Evolutionary conservation across 2,888 invertebrate species (phyloP).

Genomic region (Sturmia bella): DNA sequence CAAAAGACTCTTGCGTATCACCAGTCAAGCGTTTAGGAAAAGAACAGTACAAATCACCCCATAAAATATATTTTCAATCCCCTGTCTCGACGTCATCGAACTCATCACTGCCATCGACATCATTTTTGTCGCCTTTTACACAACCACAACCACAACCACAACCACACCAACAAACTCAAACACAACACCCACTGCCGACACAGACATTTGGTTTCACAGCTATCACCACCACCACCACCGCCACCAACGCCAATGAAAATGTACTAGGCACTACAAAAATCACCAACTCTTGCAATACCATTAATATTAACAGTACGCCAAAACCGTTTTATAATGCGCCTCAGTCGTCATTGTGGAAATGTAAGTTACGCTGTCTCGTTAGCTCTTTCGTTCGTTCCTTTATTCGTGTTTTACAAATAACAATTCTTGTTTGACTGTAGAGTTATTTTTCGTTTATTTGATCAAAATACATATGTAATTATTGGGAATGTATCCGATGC

Average conservation of each 20-base stretch:
- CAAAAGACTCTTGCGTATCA: constrained; percentile 13
- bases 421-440: constrained; percentile 52
- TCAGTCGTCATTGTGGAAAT: constrained; percentile 79
- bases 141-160: constrained; percentile 68
- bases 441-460: constrained; percentile 11
- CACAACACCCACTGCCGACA: constrained; percentile 70
- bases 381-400: constrained; percentile 69
- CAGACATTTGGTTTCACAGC: constrained; percentile 66
- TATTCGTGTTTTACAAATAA: constrained; percentile 61
- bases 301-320: constrained; percentile 72
- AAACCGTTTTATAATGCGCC: constrained; percentile 75
- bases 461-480: not conserved
- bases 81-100: constrained; percentile 69
- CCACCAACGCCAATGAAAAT: constrained; percentile 73
- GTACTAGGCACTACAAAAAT: constrained; percentile 60
- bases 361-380: constrained; percentile 78
- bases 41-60: constrained; percentile 63
- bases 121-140: constrained; percentile 70
- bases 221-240: constrained; percentile 61
- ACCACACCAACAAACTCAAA: no score
- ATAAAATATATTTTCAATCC: constrained; percentile 72
- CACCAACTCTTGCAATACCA: constrained; percentile 66
- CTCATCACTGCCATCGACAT: constrained; percentile 63
- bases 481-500: no score
- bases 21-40: constrained; percentile 56